A percentile compares a stretch with the other conserved stretches of the same genome.
Evolutionary conservation across 2,113 vertebrate genomes (phyloP).

Genomic region (Tychaedon coryphoeus): DNA sequence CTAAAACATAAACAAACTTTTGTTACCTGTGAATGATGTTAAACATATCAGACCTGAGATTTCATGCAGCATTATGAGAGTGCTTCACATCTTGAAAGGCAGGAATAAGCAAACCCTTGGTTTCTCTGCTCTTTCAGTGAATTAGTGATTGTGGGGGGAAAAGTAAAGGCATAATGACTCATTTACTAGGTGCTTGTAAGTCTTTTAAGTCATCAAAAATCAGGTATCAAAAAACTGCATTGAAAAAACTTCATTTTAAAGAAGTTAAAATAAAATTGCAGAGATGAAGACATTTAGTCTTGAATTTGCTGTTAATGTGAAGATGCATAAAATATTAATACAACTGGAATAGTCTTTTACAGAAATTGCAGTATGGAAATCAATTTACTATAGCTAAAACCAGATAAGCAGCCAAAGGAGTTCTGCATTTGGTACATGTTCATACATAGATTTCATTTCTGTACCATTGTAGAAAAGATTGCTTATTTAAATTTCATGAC

Average conservation of each 20-base stretch:
- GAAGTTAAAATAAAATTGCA: neutral
- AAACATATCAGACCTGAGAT: neutral
- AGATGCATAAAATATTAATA: neutral
- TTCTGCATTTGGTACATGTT: neutral
- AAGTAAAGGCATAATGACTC: neutral
- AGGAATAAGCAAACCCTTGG: neutral
- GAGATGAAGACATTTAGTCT: neutral
- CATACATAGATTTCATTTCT: neutral
- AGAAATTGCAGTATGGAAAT: neutral
- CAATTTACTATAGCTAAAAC: neutral
- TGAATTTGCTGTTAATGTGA: neutral
- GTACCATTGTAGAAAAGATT: neutral
- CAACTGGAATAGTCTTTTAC: neutral
- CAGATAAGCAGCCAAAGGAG: neutral
- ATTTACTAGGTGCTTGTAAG: neutral
- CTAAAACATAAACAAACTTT: neutral
- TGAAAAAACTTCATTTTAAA: neutral
- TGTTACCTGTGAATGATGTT: neutral
- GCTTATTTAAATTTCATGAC: neutral
- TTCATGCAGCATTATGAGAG: neutral
- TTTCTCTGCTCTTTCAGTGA: neutral
- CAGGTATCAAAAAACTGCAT: neutral
- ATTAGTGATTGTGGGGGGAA: neutral
- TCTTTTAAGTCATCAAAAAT: neutral
- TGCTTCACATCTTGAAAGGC: neutral